Evolutionary conservation across 1,140 invertebrate genomes (phyloP).

Genomic region (Bombus polaris): DNA sequence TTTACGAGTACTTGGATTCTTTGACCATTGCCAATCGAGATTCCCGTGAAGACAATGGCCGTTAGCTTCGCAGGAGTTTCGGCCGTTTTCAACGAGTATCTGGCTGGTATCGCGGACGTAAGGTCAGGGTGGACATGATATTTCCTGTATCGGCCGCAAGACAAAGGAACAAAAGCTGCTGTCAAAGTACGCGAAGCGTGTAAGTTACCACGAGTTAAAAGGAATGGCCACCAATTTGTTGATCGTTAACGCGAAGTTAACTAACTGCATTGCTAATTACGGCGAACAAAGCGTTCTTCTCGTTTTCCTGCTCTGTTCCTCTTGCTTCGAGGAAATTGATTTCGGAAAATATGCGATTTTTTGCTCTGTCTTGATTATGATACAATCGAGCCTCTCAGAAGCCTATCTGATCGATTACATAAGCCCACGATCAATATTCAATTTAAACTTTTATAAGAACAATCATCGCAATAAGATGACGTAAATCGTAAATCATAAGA

Average conservation of each 20-base stretch:
- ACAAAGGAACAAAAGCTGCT: conserved; percentile 71
- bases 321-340: not conserved
- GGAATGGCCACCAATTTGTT: conserved; percentile 24
- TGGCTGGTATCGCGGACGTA: conserved; percentile 36
- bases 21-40: not conserved
- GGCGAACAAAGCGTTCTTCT: not conserved
- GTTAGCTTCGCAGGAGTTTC: conserved; percentile 5
- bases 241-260: conserved; percentile 36
- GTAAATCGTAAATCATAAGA: too few species aligned
- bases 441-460: not conserved
- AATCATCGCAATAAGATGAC: too few species aligned
- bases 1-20: not conserved
- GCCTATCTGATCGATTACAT: not conserved
- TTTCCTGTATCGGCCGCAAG: conserved; percentile 46
- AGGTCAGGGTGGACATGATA: conserved; percentile 58
- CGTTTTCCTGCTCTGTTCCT: not conserved
- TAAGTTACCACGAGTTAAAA: conserved; percentile 27
- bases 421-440: not conserved
- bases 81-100: conserved; percentile 36
- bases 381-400: not conserved
- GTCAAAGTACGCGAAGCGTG: conserved; percentile 51
- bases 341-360: not conserved
- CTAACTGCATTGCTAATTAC: conserved; percentile 10
- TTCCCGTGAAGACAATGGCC: conserved; percentile 15
- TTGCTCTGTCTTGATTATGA: not conserved